phyloP scores from a whole-genome alignment of 2,888 invertebrate species.

The Ceraclea dissimilis region DNA sequence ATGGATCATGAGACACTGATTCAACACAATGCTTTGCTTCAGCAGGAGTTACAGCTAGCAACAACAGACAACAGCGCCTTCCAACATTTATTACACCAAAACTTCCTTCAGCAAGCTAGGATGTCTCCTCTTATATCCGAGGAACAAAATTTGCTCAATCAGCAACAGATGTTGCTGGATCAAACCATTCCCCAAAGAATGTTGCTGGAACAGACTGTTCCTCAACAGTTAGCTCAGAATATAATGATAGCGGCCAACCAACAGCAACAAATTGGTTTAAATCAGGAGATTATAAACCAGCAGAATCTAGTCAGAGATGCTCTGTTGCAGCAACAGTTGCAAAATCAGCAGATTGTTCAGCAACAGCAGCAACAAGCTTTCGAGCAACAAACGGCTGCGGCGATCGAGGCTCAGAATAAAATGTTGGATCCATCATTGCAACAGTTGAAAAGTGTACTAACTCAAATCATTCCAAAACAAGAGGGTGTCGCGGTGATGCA shows the following conservation, averaged over 20 bases:
- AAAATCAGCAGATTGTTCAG: conserved; percentile 32
- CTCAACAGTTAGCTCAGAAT: conserved; percentile 19
- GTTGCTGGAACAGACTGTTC: conserved; percentile 33
- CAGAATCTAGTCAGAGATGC: conserved; percentile 36
- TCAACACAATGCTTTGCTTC: conserved; percentile 39
- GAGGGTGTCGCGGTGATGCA: conserved; percentile 9
- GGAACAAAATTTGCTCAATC: conserved; percentile 36
- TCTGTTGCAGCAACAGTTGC: conserved; percentile 45
- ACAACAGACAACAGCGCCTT: conserved; percentile 46
- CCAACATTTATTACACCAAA: conserved; percentile 51
- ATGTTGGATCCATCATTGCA: conserved; percentile 47
- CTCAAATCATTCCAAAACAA: conserved; percentile 44
- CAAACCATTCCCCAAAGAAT: conserved; percentile 36
- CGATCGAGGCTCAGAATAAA: conserved; percentile 36
- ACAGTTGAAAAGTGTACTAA: conserved; percentile 41
- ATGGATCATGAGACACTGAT: conserved; percentile 36
- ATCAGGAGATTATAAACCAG: conserved; percentile 21
- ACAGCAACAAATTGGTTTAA: conserved; percentile 18
- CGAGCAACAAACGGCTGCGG: conserved; percentile 34
- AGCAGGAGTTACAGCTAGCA: conserved; percentile 48
- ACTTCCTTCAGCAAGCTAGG: conserved; percentile 46
- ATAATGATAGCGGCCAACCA: conserved; percentile 21
- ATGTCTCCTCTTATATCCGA: conserved; percentile 37
- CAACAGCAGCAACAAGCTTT: conserved; percentile 36
- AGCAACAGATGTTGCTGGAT: conserved; percentile 42